phyloP scores from a whole-genome alignment of 2,797 vertebrate genomes.

The Alfaro cultratus region DNA sequence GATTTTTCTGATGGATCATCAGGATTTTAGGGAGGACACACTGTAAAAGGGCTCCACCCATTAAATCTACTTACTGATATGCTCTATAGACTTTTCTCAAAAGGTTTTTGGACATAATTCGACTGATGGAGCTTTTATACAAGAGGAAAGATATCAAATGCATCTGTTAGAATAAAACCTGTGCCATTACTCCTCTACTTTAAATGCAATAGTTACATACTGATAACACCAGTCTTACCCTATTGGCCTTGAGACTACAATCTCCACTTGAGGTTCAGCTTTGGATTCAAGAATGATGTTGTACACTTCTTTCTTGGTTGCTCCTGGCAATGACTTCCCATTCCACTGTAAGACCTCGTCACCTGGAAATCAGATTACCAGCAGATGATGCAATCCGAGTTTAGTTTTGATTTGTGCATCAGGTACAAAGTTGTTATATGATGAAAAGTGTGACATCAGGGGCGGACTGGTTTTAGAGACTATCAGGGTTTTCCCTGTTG shows the following conservation, averaged over 20 bases:
- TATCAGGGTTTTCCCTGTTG: too few species aligned
- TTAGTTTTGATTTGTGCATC: neutral
- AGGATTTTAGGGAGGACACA: conserved; percentile 47
- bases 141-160: conserved; percentile 72
- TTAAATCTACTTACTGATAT: conserved; percentile 86
- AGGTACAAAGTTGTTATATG: neutral
- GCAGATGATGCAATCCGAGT: conserved; percentile 19
- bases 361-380: conserved; percentile 82
- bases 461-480: too few species aligned
- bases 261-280: conserved; percentile 98
- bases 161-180: conserved; percentile 44
- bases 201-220: neutral
- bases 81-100: conserved; percentile 90
- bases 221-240: conserved; percentile 83
- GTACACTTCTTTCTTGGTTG: conserved; percentile 99
- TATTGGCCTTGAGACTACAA: conserved; percentile 98
- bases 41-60: conserved; percentile 45
- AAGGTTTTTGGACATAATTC: conserved; percentile 88
- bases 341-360: conserved; percentile 99
- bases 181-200: conserved; percentile 1
- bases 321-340: conserved; percentile 95
- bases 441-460: neutral
- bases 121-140: conserved; percentile 84
- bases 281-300: conserved; percentile 99
- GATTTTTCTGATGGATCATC: conserved; percentile 14